phyloP scores from a whole-genome alignment of 2,797 vertebrate genomes.

The Clarias fuscus region DNA sequence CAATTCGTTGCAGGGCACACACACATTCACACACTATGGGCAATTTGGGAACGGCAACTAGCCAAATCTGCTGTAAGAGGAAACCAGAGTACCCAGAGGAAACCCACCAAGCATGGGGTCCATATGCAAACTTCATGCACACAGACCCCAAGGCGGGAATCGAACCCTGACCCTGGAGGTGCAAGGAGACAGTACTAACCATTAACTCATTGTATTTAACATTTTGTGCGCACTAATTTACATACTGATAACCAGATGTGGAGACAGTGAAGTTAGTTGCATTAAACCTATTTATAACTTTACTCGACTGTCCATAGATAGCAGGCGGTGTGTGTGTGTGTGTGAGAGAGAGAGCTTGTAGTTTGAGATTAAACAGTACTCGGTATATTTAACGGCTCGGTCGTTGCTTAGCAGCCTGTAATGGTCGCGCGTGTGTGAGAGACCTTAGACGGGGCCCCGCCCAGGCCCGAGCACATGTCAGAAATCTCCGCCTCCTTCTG shows the following conservation, averaged over 20 bases:
- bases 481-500: conserved; percentile 37
- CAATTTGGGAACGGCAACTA: too few species aligned
- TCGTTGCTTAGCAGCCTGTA: conserved; percentile 43
- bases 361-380: not conserved
- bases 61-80: too few species aligned
- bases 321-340: not conserved
- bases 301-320: not conserved
- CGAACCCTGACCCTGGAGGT: too few species aligned
- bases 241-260: too few species aligned
- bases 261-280: not conserved
- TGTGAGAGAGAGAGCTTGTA: not conserved
- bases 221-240: not conserved
- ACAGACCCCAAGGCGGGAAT: too few species aligned
- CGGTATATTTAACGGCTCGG: conserved; percentile 2
- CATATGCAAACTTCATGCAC: too few species aligned
- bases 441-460: conserved; percentile 33
- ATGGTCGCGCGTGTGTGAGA: conserved; percentile 36
- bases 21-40: too few species aligned
- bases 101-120: too few species aligned
- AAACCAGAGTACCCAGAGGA: too few species aligned
- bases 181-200: too few species aligned
- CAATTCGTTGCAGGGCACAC: too few species aligned
- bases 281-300: not conserved
- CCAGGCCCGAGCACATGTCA: conserved; percentile 62
- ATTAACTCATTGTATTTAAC: too few species aligned